Base-by-base conservation (phyloP, 2,888 invertebrate species). In the Terebella lapidaria region DNA sequence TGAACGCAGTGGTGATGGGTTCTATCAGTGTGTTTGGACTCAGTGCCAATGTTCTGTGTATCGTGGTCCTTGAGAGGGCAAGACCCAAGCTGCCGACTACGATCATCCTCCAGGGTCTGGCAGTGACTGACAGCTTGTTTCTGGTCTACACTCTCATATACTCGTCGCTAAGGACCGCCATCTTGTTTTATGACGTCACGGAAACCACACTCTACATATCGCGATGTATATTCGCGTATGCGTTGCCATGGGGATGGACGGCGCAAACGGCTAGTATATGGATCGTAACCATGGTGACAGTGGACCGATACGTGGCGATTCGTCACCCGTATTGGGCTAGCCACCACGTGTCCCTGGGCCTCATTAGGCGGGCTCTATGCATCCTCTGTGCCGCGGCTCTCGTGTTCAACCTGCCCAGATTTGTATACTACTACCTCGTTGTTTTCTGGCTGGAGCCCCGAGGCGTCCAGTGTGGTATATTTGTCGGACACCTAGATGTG, bases 281-380 rank as follows among this genome's bases (percentile, higher is more conserved):
- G 62, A n/a, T 62, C 45, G 59, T 57, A 30, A 29, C 54, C 22
- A 49, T 62, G 25, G 57, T 62, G 18, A 56, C 62, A 25, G 18
- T 59, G 42, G 58, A 59, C 58, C 62, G 62, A 29, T 62, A 59
- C 56, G 26, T 59, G 27, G 62, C 59, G 22, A 53, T 62, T 53
- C 59, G 62, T 46, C 55, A 62, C 30, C 62, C 62, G n/a, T 42
- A 59, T 24, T 28, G 49, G n/a, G 52, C 54, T 15, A 25, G 53
- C 35, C 24, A 42, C 5, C 47, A 29, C n/a, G 25, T 29, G 53
- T 46, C 56, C 28, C 26, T 20, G 26, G 45, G 49, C 3, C 27
- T 22, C n/a, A 18, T 24, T n/a, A n/a, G 26, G n/a, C 25, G 35
- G 0, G 56, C 56, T 51, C 30, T 59, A 5, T 20, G 22, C 27